These are phyloP conservation scores for Catagonus wagneri DNA, from an alignment of 2,113 vertebrate species.

Conservation along the genomic window DNA sequence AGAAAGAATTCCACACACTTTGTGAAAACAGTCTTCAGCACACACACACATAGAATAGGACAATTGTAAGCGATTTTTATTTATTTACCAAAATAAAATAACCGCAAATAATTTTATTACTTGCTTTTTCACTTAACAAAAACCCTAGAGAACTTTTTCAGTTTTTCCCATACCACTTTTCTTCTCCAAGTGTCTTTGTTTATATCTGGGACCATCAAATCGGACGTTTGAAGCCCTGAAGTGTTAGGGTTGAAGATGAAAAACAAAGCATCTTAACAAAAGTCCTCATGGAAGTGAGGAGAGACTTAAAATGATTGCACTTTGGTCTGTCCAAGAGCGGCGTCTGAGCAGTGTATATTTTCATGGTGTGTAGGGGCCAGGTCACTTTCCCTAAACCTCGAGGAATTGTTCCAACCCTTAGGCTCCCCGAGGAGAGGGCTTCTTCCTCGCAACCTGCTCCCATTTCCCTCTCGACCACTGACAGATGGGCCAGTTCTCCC, in stretches of 20 bases:
- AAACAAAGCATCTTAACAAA: neutral
- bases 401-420: neutral
- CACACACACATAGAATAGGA: accelerated
- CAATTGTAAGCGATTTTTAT: neutral
- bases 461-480: neutral
- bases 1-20: neutral
- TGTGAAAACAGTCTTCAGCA: neutral
- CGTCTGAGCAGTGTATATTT: neutral
- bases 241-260: neutral
- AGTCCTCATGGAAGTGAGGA: neutral
- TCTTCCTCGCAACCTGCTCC: neutral
- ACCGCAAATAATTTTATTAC: neutral
- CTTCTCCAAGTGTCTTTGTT: neutral
- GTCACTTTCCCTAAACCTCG: neutral
- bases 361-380: neutral
- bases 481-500: neutral
- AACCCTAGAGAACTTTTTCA: neutral
- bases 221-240: neutral
- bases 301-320: neutral
- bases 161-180: neutral
- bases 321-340: neutral
- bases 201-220: neutral
- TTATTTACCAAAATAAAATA: conserved; percentile 45
- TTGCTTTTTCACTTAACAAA: conserved; percentile 8
- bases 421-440: neutral